phyloP scores from a whole-genome alignment of 2,888 invertebrate species.

The Chrysolina haemoptera region DNA sequence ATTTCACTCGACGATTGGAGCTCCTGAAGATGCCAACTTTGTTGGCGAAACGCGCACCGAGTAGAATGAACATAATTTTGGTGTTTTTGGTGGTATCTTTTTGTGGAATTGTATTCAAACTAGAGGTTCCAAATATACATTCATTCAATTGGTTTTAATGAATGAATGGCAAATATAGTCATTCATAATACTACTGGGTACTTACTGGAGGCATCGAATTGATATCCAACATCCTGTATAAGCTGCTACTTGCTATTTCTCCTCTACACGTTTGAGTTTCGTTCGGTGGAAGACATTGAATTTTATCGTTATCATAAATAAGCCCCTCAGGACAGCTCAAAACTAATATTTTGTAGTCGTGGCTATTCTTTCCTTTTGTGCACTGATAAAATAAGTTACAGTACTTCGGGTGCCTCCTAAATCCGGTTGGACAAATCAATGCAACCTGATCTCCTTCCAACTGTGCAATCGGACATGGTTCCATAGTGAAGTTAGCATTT shows the following conservation, averaged over 20 bases:
- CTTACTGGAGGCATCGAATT: constrained; percentile 76
- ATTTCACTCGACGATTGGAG: no score
- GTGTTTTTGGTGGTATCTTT: no score
- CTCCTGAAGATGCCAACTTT: no score
- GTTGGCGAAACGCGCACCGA: no score
- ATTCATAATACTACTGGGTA: constrained; percentile 40
- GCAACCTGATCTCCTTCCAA: constrained; percentile 80
- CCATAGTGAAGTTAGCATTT: constrained; percentile 51
- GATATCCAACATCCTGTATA: constrained; percentile 73
- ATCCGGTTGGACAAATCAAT: constrained; percentile 86
- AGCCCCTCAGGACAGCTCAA: constrained; percentile 85
- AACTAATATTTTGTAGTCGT: constrained; percentile 81
- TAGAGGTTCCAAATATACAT: no score
- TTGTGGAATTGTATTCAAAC: no score
- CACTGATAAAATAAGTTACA: constrained; percentile 91
- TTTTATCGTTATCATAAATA: constrained; percentile 81
- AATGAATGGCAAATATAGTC: no score
- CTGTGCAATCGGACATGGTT: constrained; percentile 72
- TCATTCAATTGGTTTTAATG: no score
- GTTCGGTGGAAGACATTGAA: constrained; percentile 80
- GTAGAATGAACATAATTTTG: no score
- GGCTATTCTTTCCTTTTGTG: constrained; percentile 75
- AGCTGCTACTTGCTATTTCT: constrained; percentile 72
- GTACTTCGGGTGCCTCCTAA: constrained; percentile 85
- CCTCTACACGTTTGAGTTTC: constrained; percentile 75